These are phyloP conservation scores for Mico argentatus DNA, from an alignment of 2,797 vertebrate genomes.

Conservation along the genomic window DNA sequence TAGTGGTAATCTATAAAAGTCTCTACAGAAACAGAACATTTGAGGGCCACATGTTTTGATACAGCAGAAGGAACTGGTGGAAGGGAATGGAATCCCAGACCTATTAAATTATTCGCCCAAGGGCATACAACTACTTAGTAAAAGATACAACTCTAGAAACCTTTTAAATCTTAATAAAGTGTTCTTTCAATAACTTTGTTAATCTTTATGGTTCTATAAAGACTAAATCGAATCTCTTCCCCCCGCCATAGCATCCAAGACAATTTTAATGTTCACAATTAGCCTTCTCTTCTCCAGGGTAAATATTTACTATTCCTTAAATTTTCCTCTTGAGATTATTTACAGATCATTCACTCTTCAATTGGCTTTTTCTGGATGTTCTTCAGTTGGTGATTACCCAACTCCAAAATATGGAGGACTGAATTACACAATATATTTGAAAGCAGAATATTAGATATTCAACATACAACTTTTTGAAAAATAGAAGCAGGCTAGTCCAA, in stretches of 20 bases:
- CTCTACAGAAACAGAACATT: background rate
- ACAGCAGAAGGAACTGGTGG: background rate
- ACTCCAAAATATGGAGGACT: background rate
- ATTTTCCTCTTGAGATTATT: background rate
- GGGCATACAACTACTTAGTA: background rate
- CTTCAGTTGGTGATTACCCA: background rate
- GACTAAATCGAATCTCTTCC: background rate
- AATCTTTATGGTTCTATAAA: background rate
- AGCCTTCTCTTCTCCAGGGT: background rate
- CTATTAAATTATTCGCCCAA: background rate
- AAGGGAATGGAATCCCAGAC: background rate
- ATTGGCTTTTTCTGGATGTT: background rate
- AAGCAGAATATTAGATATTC: background rate
- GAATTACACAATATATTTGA: background rate
- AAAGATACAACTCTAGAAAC: background rate
- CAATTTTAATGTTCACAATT: background rate
- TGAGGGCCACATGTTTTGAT: background rate
- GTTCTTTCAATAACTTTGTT: background rate
- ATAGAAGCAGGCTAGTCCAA: background rate
- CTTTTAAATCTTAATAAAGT: constrained; percentile 2
- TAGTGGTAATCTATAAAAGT: background rate
- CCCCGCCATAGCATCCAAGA: background rate
- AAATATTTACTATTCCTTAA: constrained; percentile 31
- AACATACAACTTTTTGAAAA: background rate
- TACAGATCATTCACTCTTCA: background rate